Conservation (phyloP, 2,113 vertebrate species). For the Sardina pilchardus region DNA sequence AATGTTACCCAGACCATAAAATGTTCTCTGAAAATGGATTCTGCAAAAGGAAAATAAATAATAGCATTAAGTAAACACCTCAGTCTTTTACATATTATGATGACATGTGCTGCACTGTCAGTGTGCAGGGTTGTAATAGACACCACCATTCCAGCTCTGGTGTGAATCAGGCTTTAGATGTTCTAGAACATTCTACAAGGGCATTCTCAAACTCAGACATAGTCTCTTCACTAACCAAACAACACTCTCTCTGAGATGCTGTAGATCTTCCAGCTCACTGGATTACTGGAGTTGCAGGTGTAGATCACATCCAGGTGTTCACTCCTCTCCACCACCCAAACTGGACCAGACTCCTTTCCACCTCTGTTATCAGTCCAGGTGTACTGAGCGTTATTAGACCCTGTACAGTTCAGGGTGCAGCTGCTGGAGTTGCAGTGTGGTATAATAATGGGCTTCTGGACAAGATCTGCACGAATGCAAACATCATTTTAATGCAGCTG, state of each 20-base stretch:
- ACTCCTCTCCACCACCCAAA: background rate
- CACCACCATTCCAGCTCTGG: too few relatives aligned
- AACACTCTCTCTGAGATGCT: background rate
- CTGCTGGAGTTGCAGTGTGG: background rate
- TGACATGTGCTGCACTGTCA: too few relatives aligned
- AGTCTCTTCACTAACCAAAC: background rate
- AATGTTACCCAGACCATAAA: too few relatives aligned
- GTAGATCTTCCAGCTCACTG: background rate
- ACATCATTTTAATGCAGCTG: too few relatives aligned
- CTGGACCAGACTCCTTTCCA: background rate
- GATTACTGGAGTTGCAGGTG: background rate
- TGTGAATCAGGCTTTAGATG: too few relatives aligned
- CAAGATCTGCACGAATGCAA: background rate
- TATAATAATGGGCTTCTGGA: background rate
- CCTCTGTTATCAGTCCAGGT: background rate
- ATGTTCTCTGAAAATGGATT: too few relatives aligned
- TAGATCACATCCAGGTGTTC: background rate
- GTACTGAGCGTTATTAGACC: background rate
- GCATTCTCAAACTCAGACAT: too few relatives aligned
- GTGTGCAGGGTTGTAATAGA: too few relatives aligned
- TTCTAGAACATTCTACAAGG: too few relatives aligned
- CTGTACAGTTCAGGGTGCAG: background rate
- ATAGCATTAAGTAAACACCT: too few relatives aligned
- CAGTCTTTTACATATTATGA: too few relatives aligned
- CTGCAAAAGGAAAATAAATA: too few relatives aligned